These are phyloP conservation scores for Melieria omissa DNA, from an alignment of 2,888 invertebrate species.

Conservation along the genomic window DNA sequence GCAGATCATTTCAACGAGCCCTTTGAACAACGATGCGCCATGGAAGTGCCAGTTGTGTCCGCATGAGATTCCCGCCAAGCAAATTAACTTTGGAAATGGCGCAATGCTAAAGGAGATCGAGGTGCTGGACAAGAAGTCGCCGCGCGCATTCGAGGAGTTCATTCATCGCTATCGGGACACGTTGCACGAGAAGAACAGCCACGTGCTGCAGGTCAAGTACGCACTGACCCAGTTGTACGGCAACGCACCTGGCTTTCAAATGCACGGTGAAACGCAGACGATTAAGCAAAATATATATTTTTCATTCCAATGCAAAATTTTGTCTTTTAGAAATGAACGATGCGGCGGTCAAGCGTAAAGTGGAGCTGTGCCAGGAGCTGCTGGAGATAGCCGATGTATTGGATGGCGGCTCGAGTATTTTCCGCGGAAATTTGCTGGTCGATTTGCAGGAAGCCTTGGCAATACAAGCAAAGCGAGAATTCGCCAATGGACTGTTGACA, in stretches of 20 bases:
- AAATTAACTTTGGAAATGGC: conserved; percentile 74
- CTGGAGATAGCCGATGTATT: conserved; percentile 73
- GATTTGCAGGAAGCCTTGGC: conserved; percentile 75
- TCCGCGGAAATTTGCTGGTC: conserved; percentile 73
- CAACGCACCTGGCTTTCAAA: conserved; percentile 70
- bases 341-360: conserved; percentile 70
- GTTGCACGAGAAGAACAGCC: conserved; percentile 75
- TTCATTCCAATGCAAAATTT: not conserved
- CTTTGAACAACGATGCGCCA: conserved; percentile 70
- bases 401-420: conserved; percentile 74
- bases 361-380: conserved; percentile 75
- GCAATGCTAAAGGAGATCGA: conserved; percentile 72
- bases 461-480: conserved; percentile 71
- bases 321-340: conserved; percentile 69
- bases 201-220: conserved; percentile 76
- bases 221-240: conserved; percentile 78
- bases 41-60: conserved; percentile 78
- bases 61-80: conserved; percentile 70
- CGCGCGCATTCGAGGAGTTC: conserved; percentile 73
- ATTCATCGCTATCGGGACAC: conserved; percentile 73
- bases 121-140: conserved; percentile 69
- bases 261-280: conserved; percentile 67
- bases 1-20: conserved; percentile 72
- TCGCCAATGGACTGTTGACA: conserved; percentile 69
- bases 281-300: not conserved